Base-by-base conservation (phyloP, 2,888 invertebrate genomes). In the Oscheius onirici region DNA sequence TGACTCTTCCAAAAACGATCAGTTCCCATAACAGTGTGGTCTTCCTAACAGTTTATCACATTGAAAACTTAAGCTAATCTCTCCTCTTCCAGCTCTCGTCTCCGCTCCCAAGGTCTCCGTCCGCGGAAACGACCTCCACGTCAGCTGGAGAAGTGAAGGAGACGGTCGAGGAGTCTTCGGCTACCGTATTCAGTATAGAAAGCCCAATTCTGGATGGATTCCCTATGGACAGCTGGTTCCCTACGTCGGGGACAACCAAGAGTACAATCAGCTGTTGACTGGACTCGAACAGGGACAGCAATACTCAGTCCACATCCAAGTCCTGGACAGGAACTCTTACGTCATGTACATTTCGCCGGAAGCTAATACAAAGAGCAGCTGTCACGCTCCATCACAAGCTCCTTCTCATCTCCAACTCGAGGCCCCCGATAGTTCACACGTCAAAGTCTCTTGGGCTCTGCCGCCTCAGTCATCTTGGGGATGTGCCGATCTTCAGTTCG, bases 101-200 rank as follows among this genome's bases (percentile, higher is more conserved):
- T 84, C 86, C 11, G 77, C 83, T 15, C 87, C 87, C 26, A 74
- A 72, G 43, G 83, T 87, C 15, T 76, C 80, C 8, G 72, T 78
- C 8, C 71, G 78, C 26, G 82, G 84, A 61, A 81, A 81, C 49
- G 83, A 83, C 26, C 70, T 87, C 20, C 70, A 74, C 34, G 87
- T 87, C 17, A 74, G 79, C 22, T 87, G 87, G 87, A 75, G 75
- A 61, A 82, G 83, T 43, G 81, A 83, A 63, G 87, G 87, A 24
- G 82, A 81, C 26, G 87, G 87, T 49, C 78, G 84, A 43, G 86
- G 86, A 24, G 85, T 87, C 49, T 86, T 79, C 69, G 87, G 86
- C 67, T 87, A 87, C 76, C 78, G 84, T 51, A 79, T 87, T 46
- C 82, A 86, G 71, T 87, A 83, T 79, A 67, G 82, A 34, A 79